Evolutionary conservation across 2,888 invertebrate species (phyloP).

Genomic region (Volucella inflata): DNA sequence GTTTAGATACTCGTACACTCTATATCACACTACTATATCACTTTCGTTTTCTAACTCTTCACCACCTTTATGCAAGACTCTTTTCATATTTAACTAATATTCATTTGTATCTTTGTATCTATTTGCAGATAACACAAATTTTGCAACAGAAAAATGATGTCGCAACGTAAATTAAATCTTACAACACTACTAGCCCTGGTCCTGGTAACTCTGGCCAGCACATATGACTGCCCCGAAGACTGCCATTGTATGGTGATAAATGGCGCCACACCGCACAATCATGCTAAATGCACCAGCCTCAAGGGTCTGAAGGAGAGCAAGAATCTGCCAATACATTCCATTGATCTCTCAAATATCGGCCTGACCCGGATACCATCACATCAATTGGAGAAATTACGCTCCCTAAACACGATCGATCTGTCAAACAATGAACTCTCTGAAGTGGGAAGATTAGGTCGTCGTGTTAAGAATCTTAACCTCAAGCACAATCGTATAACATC

Average conservation of each 20-base stretch:
- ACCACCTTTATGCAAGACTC: neutral
- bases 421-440: slow-evolving; percentile 87
- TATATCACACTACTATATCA: neutral
- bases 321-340: slow-evolving; percentile 82
- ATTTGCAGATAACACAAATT: slow-evolving; percentile 54
- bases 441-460: slow-evolving; percentile 86
- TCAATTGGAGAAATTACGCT: slow-evolving; percentile 86
- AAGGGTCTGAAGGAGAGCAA: slow-evolving; percentile 78
- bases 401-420: slow-evolving; percentile 87
- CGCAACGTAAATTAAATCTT: slow-evolving; percentile 61
- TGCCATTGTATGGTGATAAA: slow-evolving; percentile 80
- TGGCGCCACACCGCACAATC: slow-evolving; percentile 79
- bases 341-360: slow-evolving; percentile 87
- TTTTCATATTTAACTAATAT: slow-evolving; percentile 4
- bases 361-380: slow-evolving; percentile 85
- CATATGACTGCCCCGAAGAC: slow-evolving; percentile 80
- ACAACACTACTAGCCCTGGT: slow-evolving; percentile 56
- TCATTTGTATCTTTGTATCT: neutral
- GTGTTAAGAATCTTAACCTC: slow-evolving; percentile 86
- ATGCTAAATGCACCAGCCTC: slow-evolving; percentile 82
- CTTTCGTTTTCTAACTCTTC: neutral
- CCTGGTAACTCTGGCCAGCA: slow-evolving; percentile 58
- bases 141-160: slow-evolving; percentile 53
- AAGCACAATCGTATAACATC: slow-evolving; percentile 86
- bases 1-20: neutral